Base-by-base conservation (phyloP, 2,797 vertebrate genomes). In the Leontocebus nigricollis region DNA sequence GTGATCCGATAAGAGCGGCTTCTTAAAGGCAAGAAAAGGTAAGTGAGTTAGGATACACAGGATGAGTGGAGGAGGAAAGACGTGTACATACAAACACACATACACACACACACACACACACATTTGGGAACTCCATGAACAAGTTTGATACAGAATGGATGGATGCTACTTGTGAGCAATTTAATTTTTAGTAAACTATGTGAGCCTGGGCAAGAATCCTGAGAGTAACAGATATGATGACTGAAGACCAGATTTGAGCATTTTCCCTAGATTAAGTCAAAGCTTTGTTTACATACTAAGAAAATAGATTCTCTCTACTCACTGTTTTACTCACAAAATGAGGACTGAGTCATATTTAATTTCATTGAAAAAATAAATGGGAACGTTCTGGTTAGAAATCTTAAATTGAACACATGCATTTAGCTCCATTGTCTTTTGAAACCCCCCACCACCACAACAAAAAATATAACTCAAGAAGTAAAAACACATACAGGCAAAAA, bases 161-260 rank as follows among this genome's bases (percentile, higher is more conserved):
- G 5, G 26, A 57, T 39, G 2, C 13, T 26, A 1, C 26, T 19
- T 5, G 5, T 36, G 19, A 1, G 2, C 20, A 5, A 15, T 22
- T 39, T 80, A 4, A 4, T 76, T 84, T 77, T 46, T 79, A 57
- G 8, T 33, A n/a, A 27, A 85, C 6, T 30, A 61, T 44, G 5
- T 55, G 4, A 57, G 3, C 15, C 14, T 85, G 12, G 14, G 3
- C 57, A 50, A 50, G 64, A 48, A 85, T 36, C 5, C 36, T 61
- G 36, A 79, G 22, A 76, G 3, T 44, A 61, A 0, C 5, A 11
- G 26, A 20, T 30, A 22, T 7, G 11, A 14, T 39, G 2, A 8
- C 41, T 55, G 17, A 76, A 61, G 6, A 39, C 9, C 1, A 48
- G 22, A 61, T 19, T 5, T 81, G 44, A 93, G 19, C 0, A 50